Conservation (phyloP, 2,888 invertebrate species). For the Venustoraphidia nigricollis region DNA sequence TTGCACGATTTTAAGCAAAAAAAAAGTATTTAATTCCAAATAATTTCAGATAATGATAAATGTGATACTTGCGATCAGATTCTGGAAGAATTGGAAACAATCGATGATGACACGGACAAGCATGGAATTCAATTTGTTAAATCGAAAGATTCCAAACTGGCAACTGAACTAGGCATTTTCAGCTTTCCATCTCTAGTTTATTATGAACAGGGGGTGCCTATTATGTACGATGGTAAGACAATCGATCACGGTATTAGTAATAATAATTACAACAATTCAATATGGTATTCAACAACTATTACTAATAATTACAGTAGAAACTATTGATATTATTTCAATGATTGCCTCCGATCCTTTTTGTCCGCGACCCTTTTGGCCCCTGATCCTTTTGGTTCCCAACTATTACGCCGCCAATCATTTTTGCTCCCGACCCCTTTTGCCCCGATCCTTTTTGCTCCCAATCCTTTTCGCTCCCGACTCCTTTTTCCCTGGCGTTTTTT, state of each 20-base stretch:
- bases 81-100: slow-evolving; percentile 77
- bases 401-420: too few relatives aligned
- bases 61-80: slow-evolving; percentile 74
- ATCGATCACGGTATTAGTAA: neutral
- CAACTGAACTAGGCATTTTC: slow-evolving; percentile 82
- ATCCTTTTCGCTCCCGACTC: too few relatives aligned
- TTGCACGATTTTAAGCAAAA: slow-evolving; percentile 2
- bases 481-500: too few relatives aligned
- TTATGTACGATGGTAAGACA: slow-evolving; percentile 84
- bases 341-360: too few relatives aligned
- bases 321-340: too few relatives aligned
- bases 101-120: slow-evolving; percentile 84
- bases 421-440: too few relatives aligned
- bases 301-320: neutral
- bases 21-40: slow-evolving; percentile 3
- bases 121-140: slow-evolving; percentile 89
- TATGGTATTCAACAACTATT: neutral
- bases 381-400: too few relatives aligned
- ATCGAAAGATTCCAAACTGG: slow-evolving; percentile 76
- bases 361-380: too few relatives aligned
- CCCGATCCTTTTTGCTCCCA: too few relatives aligned
- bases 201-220: slow-evolving; percentile 85
- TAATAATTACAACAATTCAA: slow-evolving; percentile 6
- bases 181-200: slow-evolving; percentile 85
- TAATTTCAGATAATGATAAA: slow-evolving; percentile 57